Base-by-base conservation (phyloP, 2,113 vertebrate genomes). In the Origma solitaria region DNA sequence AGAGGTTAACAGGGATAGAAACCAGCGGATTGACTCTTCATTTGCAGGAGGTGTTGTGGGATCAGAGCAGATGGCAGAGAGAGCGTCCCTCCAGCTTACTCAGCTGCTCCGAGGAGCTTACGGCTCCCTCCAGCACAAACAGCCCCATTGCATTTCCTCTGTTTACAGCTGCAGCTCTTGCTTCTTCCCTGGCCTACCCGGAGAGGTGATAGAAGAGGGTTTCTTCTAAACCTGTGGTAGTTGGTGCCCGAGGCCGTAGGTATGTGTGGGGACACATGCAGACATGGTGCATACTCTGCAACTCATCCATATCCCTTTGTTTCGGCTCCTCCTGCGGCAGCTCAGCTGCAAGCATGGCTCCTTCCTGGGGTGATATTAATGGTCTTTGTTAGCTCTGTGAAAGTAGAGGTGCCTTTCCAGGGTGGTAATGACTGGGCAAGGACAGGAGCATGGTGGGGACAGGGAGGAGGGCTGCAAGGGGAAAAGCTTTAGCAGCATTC, bases 41-140 rank as follows among this genome's bases (percentile, higher is more conserved):
- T 97, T 97, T 97, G 94, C 96, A 94, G 98, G 98, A 98, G 98
- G 98, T 96, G 98, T 96, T 97, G 97, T 97, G 95, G 97, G 96
- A 98, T 95, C 97, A 97, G 98, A 98, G 98, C 99, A 99, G 99
- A 99, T 99, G 99, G 99, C 97, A 85, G 95, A 92, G 98, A 98
- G 97, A 95, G 97, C 97, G 94, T 96, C 97, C 95, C 97, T 97
- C 91, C 80, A 98, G 98, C 98, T 98, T 98, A 97, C 97, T 98
- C 97, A 98, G 98, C 98, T 98, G 98, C 97, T 97, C 95, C 16
- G 93, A 97, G 98, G 97, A 97, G 97, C 98, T 98, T 96, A 97
- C 56, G 9, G 90, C 94, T 95, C 97, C 97, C 98, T 97, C 92
- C 96, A 97, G 94, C 94, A 96, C 97, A 97, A 97, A 98, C 97